These are phyloP conservation scores for Andrena camellia DNA, from an alignment of 2,888 invertebrate genomes.

Conservation along the genomic window DNA sequence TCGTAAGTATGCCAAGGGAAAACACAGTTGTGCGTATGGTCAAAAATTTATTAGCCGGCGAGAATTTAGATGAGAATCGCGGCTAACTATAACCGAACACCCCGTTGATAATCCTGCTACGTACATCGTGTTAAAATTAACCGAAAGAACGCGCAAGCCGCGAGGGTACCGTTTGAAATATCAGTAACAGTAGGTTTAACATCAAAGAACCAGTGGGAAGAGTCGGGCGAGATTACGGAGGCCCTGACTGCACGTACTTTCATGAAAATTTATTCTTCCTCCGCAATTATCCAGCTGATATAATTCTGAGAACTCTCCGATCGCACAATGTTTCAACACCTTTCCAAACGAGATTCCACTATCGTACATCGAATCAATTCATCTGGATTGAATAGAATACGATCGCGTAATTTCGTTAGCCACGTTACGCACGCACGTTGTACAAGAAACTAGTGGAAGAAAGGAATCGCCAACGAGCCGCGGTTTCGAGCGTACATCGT, in stretches of 20 bases:
- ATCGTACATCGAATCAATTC: neutral
- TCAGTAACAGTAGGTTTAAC: neutral
- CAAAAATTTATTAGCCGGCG: slow-evolving; percentile 29
- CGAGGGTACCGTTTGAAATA: slow-evolving; percentile 10
- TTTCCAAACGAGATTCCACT: neutral
- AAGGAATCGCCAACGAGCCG: too few relatives aligned
- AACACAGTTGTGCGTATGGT: slow-evolving; percentile 24
- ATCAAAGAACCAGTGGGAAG: neutral
- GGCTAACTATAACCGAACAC: slow-evolving; percentile 10
- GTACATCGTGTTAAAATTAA: slow-evolving; percentile 19
- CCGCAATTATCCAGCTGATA: neutral
- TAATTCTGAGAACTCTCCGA: neutral
- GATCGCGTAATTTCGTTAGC: neutral
- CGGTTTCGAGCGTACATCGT: too few relatives aligned
- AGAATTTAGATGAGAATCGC: slow-evolving; percentile 23
- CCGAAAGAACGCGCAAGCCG: neutral
- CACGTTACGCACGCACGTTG: too few relatives aligned
- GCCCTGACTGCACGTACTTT: neutral
- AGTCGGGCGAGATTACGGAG: neutral
- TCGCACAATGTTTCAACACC: neutral
- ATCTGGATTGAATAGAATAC: neutral
- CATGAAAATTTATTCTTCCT: neutral
- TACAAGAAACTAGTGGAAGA: too few relatives aligned
- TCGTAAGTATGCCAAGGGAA: slow-evolving; percentile 30
- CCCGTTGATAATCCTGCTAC: slow-evolving; percentile 25